phyloP scores from a whole-genome alignment of 1,140 invertebrate species.

The Scaptodrosophila lebanonensis region DNA sequence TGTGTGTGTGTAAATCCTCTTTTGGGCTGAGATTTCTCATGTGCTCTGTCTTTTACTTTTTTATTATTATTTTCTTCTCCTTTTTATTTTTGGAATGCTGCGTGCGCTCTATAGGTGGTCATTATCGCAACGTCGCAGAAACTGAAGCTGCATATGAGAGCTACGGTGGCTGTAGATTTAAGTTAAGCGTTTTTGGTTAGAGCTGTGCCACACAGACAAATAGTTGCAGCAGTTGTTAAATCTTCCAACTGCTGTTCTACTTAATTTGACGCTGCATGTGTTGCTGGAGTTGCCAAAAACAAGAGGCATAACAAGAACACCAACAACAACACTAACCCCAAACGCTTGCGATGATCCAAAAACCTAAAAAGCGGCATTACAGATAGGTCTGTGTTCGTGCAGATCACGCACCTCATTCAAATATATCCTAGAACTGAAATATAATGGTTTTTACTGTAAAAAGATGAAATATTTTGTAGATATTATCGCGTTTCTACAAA shows the following conservation, averaged over 20 bases:
- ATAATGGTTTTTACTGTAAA: no score
- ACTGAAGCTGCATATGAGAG: constrained; percentile 12
- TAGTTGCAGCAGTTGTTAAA: constrained; percentile 35
- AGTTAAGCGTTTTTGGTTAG: no score
- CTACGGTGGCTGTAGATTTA: no score
- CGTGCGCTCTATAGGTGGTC: constrained; percentile 69
- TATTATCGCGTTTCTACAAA: no score
- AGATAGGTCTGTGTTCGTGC: no score
- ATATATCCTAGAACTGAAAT: no score
- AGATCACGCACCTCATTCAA: not conserved
- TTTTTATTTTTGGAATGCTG: constrained; percentile 29
- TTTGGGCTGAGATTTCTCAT: constrained; percentile 42
- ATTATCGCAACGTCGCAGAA: constrained; percentile 62
- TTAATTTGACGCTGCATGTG: constrained; percentile 72
- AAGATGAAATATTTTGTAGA: no score
- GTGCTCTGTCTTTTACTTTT: constrained; percentile 25
- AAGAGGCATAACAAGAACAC: not conserved
- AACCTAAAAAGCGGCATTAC: no score
- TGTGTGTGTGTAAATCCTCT: constrained; percentile 30
- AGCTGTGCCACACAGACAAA: constrained; percentile 19
- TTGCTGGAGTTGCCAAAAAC: constrained; percentile 20
- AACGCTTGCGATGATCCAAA: no score
- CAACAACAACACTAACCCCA: no score
- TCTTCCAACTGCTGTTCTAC: constrained; percentile 64
- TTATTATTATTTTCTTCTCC: constrained; percentile 1